phyloP scores from a whole-genome alignment of 2,888 invertebrate species.

The Mythimna vitellina region DNA sequence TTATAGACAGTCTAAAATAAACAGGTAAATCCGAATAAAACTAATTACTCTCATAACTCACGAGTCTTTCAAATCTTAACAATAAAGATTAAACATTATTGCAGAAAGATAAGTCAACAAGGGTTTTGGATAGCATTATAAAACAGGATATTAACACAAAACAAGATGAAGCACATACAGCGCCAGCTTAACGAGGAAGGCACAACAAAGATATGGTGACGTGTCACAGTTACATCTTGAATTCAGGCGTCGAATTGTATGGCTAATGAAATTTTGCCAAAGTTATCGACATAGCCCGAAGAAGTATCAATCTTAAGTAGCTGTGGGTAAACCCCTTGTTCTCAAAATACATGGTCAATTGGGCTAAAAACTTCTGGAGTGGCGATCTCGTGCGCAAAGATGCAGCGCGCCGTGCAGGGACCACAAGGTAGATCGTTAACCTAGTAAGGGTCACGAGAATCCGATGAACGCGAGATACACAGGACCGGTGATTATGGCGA shows the following conservation, averaged over 20 bases:
- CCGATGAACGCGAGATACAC: no score
- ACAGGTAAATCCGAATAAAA: conserved; percentile 2
- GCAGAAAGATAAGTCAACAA: conserved; percentile 29
- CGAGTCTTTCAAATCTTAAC: conserved; percentile 19
- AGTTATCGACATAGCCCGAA: no score
- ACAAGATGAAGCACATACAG: conserved; percentile 28
- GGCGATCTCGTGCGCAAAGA: no score
- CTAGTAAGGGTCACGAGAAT: no score
- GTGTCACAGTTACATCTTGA: background rate
- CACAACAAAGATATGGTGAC: conserved; percentile 6
- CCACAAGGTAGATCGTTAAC: no score
- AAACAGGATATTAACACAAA: conserved; percentile 29
- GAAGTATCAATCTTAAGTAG: no score
- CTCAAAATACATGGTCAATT: no score
- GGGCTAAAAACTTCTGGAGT: no score
- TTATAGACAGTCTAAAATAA: background rate
- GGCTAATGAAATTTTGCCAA: background rate
- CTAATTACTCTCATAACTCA: background rate
- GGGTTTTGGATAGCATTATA: conserved; percentile 29
- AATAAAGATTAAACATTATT: conserved; percentile 32
- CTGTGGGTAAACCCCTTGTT: no score
- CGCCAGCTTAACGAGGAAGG: conserved; percentile 28
- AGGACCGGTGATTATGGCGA: no score
- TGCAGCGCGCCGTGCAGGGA: no score
- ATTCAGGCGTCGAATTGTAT: background rate